Percentiles rank a stretch among this genome's conserved stretches.
Conservation (phyloP, 2,888 invertebrate species). For the Sinentomon sp. region DNA sequence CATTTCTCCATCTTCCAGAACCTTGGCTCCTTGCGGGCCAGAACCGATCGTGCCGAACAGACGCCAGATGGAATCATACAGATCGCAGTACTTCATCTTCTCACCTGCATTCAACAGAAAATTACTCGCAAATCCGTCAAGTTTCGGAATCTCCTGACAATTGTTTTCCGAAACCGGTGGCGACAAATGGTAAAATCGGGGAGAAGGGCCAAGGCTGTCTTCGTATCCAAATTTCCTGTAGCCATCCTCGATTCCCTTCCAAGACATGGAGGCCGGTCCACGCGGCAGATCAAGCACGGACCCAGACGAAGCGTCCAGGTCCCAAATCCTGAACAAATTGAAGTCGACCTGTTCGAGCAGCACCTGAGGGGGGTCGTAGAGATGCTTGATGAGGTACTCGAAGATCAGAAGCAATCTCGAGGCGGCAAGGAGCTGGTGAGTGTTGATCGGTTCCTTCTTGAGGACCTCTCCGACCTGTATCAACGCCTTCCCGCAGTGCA, state of each 20-base stretch:
- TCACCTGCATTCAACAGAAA: slow-evolving; percentile 79
- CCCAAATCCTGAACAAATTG: slow-evolving; percentile 38
- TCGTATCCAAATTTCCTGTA: slow-evolving; percentile 21
- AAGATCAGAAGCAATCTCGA: slow-evolving; percentile 58
- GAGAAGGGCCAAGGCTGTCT: slow-evolving; percentile 36
- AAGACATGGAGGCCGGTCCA: slow-evolving; percentile 27
- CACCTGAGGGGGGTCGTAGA: slow-evolving; percentile 71
- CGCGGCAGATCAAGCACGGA: slow-evolving; percentile 3
- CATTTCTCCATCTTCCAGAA: no score
- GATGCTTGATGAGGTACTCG: slow-evolving; percentile 80
- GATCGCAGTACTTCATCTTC: slow-evolving; percentile 56
- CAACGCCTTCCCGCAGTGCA: slow-evolving; percentile 23
- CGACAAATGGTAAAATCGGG: slow-evolving; percentile 71
- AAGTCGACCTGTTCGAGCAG: slow-evolving; percentile 61
- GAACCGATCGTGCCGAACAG: no score
- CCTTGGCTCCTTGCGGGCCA: no score
- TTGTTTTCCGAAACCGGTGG: slow-evolving; percentile 43
- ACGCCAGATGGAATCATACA: slow-evolving; percentile 73
- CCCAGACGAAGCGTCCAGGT: slow-evolving; percentile 23
- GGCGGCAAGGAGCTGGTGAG: slow-evolving; percentile 41
- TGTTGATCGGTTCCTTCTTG: slow-evolving; percentile 11
- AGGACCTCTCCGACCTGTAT: slow-evolving; percentile 13
- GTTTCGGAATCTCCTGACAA: slow-evolving; percentile 56
- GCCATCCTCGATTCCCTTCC: slow-evolving; percentile 46
- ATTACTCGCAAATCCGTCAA: slow-evolving; percentile 43